Conservation (phyloP, 2,797 vertebrate genomes). For the Neosalanx taihuensis region DNA sequence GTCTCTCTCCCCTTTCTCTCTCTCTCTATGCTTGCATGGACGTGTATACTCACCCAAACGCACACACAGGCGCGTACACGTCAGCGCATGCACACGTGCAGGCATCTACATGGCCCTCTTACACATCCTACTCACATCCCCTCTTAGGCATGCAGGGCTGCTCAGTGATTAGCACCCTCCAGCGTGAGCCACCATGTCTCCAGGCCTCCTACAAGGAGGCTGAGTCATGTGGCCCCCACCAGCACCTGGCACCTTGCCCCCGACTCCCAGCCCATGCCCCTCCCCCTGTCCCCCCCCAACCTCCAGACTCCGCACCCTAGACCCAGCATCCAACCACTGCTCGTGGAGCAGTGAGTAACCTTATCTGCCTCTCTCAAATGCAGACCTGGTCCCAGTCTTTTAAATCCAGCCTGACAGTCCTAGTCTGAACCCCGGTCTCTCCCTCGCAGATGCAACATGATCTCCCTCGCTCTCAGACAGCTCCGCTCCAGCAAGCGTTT, state of each 20-base stretch:
- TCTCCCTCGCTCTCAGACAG: conserved; percentile 39
- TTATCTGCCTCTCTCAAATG: conserved; percentile 35
- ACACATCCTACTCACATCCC: background rate
- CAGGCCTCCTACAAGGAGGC: background rate
- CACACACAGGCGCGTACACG: background rate
- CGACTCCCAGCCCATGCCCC: background rate
- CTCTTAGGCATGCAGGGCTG: background rate
- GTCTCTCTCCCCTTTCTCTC: no score
- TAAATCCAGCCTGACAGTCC: background rate
- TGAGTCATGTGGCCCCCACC: background rate
- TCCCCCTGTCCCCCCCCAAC: background rate
- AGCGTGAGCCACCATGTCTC: background rate
- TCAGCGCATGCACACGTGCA: background rate
- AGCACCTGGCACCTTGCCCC: background rate
- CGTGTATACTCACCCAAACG: background rate
- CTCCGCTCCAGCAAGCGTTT: conserved; percentile 29
- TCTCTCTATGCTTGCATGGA: background rate
- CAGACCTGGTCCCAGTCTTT: background rate
- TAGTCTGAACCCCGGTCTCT: background rate
- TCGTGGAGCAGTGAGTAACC: conserved; percentile 39
- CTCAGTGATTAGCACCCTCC: conserved; percentile 4
- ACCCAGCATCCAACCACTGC: background rate
- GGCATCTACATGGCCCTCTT: background rate
- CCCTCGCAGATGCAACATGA: background rate
- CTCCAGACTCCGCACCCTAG: background rate